A percentile compares a stretch with the other conserved stretches of the same genome.
Evolutionary conservation across 2,888 invertebrate genomes (phyloP).

Genomic region (Chesias legatella): DNA sequence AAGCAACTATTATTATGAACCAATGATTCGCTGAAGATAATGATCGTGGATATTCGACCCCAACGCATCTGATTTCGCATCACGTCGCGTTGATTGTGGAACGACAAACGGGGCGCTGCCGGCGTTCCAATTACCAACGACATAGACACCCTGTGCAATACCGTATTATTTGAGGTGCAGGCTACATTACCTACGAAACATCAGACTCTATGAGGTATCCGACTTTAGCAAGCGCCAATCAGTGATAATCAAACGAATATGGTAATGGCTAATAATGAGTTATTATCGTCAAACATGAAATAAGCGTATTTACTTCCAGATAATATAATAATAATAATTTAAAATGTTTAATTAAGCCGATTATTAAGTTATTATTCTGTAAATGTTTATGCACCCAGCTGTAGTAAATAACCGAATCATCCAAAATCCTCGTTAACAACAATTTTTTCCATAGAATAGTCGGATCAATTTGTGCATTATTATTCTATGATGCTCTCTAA

Average conservation of each 20-base stretch:
- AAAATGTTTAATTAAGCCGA: no score
- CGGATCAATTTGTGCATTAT: slow-evolving; percentile 26
- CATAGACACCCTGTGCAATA: slow-evolving; percentile 59
- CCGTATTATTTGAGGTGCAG: slow-evolving; percentile 12
- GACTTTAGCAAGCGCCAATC: no score
- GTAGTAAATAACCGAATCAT: no score
- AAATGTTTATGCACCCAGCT: no score
- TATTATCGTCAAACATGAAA: no score
- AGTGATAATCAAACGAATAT: no score
- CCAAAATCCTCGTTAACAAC: no score
- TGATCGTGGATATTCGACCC: slow-evolving; percentile 57
- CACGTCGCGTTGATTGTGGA: slow-evolving; percentile 77
- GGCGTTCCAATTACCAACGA: slow-evolving; percentile 73
- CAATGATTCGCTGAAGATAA: slow-evolving; percentile 55
- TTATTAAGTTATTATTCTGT: no score
- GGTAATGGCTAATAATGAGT: no score
- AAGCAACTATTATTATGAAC: slow-evolving; percentile 21
- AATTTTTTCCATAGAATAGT: slow-evolving; percentile 1
- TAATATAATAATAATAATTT: no score
- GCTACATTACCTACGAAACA: neutral
- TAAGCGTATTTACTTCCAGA: no score
- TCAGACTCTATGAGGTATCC: neutral
- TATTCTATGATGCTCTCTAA: slow-evolving; percentile 58
- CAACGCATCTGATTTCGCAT: slow-evolving; percentile 74
- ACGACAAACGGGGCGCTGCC: slow-evolving; percentile 64